Conservation (phyloP, 2,888 invertebrate species). For the Prosapia bicincta region DNA sequence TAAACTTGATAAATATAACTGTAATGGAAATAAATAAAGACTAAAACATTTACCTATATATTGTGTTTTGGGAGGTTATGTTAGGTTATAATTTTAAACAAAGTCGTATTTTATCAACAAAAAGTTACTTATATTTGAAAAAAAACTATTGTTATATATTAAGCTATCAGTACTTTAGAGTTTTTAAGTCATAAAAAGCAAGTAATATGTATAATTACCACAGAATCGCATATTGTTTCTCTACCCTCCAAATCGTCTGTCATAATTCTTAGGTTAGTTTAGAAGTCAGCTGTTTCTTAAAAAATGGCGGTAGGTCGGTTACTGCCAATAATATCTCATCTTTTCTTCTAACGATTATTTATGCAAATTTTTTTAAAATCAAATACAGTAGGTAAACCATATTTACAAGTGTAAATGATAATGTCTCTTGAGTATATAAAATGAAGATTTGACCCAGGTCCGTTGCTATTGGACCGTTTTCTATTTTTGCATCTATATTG, state of each 20-base stretch:
- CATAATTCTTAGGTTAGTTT: constrained; percentile 35
- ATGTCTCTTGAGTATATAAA: too few species aligned
- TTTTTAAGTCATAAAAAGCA: constrained; percentile 20
- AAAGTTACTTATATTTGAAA: neutral
- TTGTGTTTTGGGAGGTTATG: constrained; percentile 8
- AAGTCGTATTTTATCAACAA: neutral
- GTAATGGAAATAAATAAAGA: neutral
- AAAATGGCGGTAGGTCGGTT: constrained; percentile 27
- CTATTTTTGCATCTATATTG: too few species aligned
- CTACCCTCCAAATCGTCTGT: constrained; percentile 54
- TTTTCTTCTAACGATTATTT: too few species aligned
- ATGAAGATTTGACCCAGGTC: too few species aligned
- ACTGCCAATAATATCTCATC: constrained; percentile 3
- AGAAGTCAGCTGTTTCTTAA: constrained; percentile 28
- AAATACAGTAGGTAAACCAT: neutral
- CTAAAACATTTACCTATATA: neutral
- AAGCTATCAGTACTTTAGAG: neutral
- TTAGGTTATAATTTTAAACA: constrained; percentile 4
- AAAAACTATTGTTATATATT: neutral
- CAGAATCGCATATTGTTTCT: constrained; percentile 79
- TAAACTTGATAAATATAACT: neutral
- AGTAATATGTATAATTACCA: constrained; percentile 54
- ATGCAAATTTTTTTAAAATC: neutral
- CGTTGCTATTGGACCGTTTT: too few species aligned
- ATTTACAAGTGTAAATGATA: too few species aligned